A percentile compares a stretch with the other conserved stretches of the same genome.
These are phyloP conservation scores for Ceratina japonica DNA, from an alignment of 1,140 invertebrate species.

Conservation along the genomic window DNA sequence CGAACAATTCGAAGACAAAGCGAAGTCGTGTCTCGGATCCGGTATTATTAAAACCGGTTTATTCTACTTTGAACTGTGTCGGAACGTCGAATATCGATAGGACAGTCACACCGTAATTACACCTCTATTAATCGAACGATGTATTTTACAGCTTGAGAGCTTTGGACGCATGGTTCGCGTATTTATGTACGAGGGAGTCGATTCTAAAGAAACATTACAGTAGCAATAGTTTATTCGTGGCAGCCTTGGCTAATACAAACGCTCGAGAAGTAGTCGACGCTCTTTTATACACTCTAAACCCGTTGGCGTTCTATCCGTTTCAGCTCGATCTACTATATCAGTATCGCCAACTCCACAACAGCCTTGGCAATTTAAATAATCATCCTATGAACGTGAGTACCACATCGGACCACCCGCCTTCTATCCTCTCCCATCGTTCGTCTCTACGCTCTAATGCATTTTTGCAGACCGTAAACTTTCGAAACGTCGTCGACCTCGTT, in stretches of 20 bases:
- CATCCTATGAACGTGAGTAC: slow-evolving; percentile 79
- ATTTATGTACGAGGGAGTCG: slow-evolving; percentile 89
- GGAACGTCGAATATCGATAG: too few relatives aligned
- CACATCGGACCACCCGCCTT: slow-evolving; percentile 37
- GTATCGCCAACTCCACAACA: slow-evolving; percentile 87
- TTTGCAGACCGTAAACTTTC: slow-evolving; percentile 62
- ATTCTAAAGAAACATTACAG: slow-evolving; percentile 91
- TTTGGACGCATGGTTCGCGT: slow-evolving; percentile 92
- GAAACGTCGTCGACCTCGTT: slow-evolving; percentile 60
- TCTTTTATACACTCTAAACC: slow-evolving; percentile 86
- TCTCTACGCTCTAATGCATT: neutral
- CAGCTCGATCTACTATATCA: slow-evolving; percentile 90
- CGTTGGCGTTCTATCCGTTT: slow-evolving; percentile 88
- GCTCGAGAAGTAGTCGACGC: slow-evolving; percentile 85
- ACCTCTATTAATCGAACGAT: neutral
- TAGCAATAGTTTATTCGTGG: slow-evolving; percentile 85
- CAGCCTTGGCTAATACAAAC: slow-evolving; percentile 83
- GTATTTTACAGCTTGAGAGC: slow-evolving; percentile 84
- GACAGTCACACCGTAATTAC: too few relatives aligned
- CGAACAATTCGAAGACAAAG: too few relatives aligned
- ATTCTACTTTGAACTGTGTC: too few relatives aligned
- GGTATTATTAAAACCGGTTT: too few relatives aligned
- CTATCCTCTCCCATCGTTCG: neutral
- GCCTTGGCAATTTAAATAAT: slow-evolving; percentile 85
- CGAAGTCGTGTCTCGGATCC: too few relatives aligned